Evolutionary conservation across 2,113 vertebrate species (phyloP).

Genomic region (Saimiri boliviensis): DNA sequence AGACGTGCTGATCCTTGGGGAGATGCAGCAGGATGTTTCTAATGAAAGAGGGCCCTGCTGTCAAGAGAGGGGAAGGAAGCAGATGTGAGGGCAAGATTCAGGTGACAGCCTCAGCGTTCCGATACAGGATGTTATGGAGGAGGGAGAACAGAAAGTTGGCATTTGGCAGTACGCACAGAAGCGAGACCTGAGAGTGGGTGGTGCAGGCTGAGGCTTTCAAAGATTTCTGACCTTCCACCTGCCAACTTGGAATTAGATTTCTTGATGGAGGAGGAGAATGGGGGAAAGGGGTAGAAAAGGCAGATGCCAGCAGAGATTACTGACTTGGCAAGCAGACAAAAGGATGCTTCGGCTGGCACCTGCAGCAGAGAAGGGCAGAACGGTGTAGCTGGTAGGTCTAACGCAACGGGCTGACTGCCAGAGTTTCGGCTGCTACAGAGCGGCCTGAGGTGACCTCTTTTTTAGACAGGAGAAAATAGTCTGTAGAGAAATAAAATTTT

Average conservation of each 20-base stretch:
- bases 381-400: not conserved
- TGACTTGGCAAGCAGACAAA: conserved; percentile 47
- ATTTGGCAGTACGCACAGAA: not conserved
- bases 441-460: not conserved
- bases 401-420: not conserved
- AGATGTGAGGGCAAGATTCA: conserved; percentile 65
- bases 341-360: not conserved
- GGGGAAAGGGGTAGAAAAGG: conserved; percentile 19
- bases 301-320: conserved; percentile 64
- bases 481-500: not conserved
- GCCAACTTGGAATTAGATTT: conserved; percentile 55
- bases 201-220: not conserved
- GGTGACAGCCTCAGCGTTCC: not conserved
- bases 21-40: conserved; percentile 1
- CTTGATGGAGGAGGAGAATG: conserved; percentile 23
- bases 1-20: conserved; percentile 36
- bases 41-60: conserved; percentile 43
- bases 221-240: conserved; percentile 70
- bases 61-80: not conserved
- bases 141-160: not conserved
- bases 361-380: not conserved
- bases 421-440: not conserved
- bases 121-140: not conserved
- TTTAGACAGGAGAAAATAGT: not conserved
- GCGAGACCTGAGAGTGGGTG: not conserved